These are phyloP conservation scores for Anthopleura sola DNA, from an alignment of 64 coral and sea anemone species.

Conservation along the genomic window DNA sequence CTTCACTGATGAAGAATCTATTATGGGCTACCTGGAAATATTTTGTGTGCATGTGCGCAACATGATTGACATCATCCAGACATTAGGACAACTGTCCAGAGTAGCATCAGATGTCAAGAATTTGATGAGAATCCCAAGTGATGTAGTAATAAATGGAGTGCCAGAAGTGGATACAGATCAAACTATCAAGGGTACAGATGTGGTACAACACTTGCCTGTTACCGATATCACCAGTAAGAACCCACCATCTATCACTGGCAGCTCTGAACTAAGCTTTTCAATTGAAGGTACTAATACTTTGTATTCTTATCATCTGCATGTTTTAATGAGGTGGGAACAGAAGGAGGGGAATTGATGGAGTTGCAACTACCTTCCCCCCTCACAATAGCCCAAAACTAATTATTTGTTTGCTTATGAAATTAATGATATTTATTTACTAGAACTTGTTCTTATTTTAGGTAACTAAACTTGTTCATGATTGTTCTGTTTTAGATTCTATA, in stretches of 20 bases:
- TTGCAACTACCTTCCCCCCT: no score
- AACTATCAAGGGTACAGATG: neutral
- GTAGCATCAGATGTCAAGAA: slow-evolving; percentile 57
- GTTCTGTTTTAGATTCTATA: slow-evolving; percentile 31
- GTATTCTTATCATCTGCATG: no score
- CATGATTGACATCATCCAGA: slow-evolving; percentile 97
- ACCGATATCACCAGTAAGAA: slow-evolving; percentile 9
- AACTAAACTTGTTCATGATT: neutral
- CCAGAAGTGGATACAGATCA: slow-evolving; percentile 42
- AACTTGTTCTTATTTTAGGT: neutral
- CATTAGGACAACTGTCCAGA: slow-evolving; percentile 77
- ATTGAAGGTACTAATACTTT: slow-evolving; percentile 34
- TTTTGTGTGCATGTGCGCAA: slow-evolving; percentile 93
- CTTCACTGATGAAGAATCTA: slow-evolving; percentile 94
- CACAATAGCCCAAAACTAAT: no score
- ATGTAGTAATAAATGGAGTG: slow-evolving; percentile 42
- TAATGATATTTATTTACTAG: neutral
- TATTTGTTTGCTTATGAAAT: no score
- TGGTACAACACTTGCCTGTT: neutral
- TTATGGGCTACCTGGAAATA: slow-evolving; percentile 70
- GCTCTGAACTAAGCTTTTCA: slow-evolving; percentile 55
- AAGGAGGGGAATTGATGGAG: no score
- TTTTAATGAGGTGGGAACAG: no score
- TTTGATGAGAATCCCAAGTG: slow-evolving; percentile 55
- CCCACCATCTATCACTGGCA: slow-evolving; percentile 32